Conservation (phyloP, 2,113 vertebrate genomes). For the Nycticebus coucang region DNA sequence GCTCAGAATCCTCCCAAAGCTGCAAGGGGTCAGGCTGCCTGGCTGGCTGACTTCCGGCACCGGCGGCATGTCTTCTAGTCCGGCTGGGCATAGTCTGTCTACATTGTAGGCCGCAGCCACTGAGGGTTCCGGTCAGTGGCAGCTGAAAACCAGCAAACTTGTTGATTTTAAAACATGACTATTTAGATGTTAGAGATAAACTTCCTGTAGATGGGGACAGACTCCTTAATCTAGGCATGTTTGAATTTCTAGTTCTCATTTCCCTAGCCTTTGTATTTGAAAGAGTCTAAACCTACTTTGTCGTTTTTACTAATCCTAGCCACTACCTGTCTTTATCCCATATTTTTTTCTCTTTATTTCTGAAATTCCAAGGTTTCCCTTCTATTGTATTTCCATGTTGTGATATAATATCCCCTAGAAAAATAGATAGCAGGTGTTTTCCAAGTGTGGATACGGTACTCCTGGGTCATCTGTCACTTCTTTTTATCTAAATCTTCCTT, state of each 20-base stretch:
- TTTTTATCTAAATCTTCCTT: conserved; percentile 30
- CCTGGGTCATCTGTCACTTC: background rate
- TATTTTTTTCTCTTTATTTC: conserved; percentile 79
- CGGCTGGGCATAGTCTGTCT: conserved; percentile 71
- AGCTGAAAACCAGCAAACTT: conserved; percentile 83
- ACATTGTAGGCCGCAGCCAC: conserved; percentile 61
- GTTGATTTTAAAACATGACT: conserved; percentile 87
- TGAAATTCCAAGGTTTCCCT: conserved; percentile 61
- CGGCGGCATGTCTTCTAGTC: conserved; percentile 21
- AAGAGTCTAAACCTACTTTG: conserved; percentile 81
- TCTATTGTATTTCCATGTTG: background rate
- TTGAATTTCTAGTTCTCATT: conserved; percentile 85
- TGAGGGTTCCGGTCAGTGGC: conserved; percentile 68
- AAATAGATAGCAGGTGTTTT: background rate
- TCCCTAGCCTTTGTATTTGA: conserved; percentile 83
- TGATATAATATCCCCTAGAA: conserved; percentile 1
- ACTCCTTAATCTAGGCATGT: conserved; percentile 83
- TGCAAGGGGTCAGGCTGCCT: conserved; percentile 3
- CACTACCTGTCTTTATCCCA: conserved; percentile 72
- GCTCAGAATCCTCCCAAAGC: background rate
- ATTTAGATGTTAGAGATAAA: conserved; percentile 88
- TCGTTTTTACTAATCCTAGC: conserved; percentile 80
- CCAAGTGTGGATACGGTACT: conserved; percentile 7
- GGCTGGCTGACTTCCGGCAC: conserved; percentile 46
- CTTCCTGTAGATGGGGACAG: conserved; percentile 86